Base-by-base conservation (phyloP, 2,797 vertebrate species). In the Scarus forsteni region DNA sequence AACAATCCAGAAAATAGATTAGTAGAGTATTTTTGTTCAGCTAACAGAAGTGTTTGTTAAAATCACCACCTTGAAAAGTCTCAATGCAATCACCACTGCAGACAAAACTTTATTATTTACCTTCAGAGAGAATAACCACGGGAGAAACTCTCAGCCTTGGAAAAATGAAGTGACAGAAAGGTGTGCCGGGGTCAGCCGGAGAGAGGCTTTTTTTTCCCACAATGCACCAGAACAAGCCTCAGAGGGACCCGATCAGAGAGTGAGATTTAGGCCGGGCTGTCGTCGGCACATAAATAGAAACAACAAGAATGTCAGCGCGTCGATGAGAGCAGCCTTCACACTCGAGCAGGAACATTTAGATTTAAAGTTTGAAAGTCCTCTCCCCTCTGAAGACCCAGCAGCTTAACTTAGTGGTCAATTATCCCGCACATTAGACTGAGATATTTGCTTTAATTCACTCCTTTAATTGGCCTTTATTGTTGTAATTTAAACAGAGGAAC, bases 151-250 rank as follows among this genome's bases (percentile, higher is more conserved):
- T 65, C 34, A 62, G 34, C 14, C 10, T 44, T 13, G 56, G 19
- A 75, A 69, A 83, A 62, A 71, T 66, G 60, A 38, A 73, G 51
- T 71, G 76, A 82, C 76, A 68, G 63, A 66, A 73, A 80, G 71
- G 77, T 84, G 77, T 69, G 76, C 79, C 56, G 54, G 64, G 79
- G 84, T 88, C 85, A 82, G 70, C 54, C 39, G 64, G 64, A 83
- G 59, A 73, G 78, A 75, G 59, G n/a, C 54, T 77, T 68, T 18
- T 68, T n/a, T 82, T 75, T 78, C 78, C 73, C 75, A 81, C 5
- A 85, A 79, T 79, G 68, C 79, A 79, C 56, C 62, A 46, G 70
- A 50, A 54, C 50, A 68, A 60, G 56, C 60, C 81, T 73, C 76
- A 3, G 39, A 64, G 79, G 80, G 57, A 81, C 66, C 49, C 14